Evolutionary conservation across 64 coral and sea anemone species (phyloP).

Genomic region (Cladopsammia gracilis): DNA sequence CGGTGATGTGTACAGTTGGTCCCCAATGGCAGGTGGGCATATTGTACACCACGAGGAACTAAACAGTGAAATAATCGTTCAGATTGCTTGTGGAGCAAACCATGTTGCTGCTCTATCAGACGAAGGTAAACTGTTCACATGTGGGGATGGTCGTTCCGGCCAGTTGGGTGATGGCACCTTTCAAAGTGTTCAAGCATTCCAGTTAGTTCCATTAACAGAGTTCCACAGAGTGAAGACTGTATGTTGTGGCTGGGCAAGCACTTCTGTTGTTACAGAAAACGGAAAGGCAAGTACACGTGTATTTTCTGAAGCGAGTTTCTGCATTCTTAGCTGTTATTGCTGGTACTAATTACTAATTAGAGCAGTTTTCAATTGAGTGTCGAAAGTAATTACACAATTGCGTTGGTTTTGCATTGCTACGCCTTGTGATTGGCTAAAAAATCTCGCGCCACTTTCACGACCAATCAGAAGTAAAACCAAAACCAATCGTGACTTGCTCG

Average conservation of each 20-base stretch:
- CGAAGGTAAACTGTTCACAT: conserved; percentile 57
- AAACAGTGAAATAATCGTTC: conserved; percentile 61
- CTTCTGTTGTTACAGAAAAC: conserved; percentile 42
- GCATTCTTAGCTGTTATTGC: background rate
- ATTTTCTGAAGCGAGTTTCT: background rate
- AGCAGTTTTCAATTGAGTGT: too few species aligned
- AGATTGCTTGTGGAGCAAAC: conserved; percentile 75
- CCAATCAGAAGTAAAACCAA: too few species aligned
- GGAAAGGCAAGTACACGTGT: conserved; percentile 57
- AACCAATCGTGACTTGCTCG: too few species aligned
- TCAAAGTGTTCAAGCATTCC: conserved; percentile 34
- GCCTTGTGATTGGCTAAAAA: too few species aligned
- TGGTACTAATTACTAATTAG: too few species aligned
- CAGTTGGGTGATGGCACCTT: conserved; percentile 74
- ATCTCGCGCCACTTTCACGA: too few species aligned
- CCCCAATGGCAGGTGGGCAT: background rate
- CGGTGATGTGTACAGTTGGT: conserved; percentile 80
- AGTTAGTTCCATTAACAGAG: conserved; percentile 62
- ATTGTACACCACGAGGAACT: conserved; percentile 46
- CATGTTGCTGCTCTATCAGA: conserved; percentile 75
- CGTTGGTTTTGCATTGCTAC: too few species aligned
- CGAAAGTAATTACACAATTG: too few species aligned
- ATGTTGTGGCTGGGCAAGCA: conserved; percentile 80
- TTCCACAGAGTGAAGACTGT: conserved; percentile 44
- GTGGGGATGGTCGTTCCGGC: conserved; percentile 47